phyloP scores from a whole-genome alignment of 2,113 vertebrate species.

The Alosa alosa region DNA sequence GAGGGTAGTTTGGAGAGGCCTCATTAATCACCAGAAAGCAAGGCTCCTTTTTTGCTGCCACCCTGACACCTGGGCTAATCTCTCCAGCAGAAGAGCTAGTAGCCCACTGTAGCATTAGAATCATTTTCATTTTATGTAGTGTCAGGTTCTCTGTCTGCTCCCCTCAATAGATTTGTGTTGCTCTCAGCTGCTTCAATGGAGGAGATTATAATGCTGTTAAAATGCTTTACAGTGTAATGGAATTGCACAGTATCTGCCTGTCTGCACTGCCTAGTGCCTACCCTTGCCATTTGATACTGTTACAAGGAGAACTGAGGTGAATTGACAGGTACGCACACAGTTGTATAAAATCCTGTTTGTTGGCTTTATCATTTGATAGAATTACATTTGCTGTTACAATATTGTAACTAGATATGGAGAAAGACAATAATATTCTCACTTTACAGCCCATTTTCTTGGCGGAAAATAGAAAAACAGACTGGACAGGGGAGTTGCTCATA shows the following conservation, averaged over 20 bases:
- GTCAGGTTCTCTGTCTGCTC: slow-evolving; percentile 20
- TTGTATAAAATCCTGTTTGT: neutral
- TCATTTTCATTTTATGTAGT: slow-evolving; percentile 36
- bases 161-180: slow-evolving; percentile 26
- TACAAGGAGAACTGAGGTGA: neutral
- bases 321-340: neutral
- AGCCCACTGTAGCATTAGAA: slow-evolving; percentile 42
- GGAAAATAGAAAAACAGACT: neutral
- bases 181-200: slow-evolving; percentile 8
- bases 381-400: neutral
- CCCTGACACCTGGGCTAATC: slow-evolving; percentile 58
- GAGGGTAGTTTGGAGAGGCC: slow-evolving; percentile 56
- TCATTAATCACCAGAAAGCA: slow-evolving; percentile 65
- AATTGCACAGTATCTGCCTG: neutral
- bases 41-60: slow-evolving; percentile 35
- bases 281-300: neutral
- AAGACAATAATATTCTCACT: neutral
- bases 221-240: slow-evolving; percentile 29
- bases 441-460: neutral
- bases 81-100: slow-evolving; percentile 40
- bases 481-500: neutral
- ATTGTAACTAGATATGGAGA: neutral
- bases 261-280: neutral
- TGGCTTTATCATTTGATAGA: neutral
- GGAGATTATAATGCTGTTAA: slow-evolving; percentile 28